Percentiles rank a stretch among this genome's conserved stretches.
Evolutionary conservation across 2,888 invertebrate species (phyloP).

Genomic region (Coenonympha arcania): DNA sequence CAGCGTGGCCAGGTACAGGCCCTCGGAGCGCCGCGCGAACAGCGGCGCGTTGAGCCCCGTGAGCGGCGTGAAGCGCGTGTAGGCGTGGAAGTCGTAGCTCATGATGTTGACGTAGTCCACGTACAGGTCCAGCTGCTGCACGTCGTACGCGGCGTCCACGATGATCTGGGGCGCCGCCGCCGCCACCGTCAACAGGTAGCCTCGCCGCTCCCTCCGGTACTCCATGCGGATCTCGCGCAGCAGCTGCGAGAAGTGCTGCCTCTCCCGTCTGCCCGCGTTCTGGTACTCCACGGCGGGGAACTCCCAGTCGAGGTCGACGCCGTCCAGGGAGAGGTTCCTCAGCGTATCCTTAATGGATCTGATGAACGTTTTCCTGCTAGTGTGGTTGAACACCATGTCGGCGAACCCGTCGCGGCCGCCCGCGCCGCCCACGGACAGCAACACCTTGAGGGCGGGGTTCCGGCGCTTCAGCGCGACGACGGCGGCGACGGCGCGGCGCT

Average conservation of each 20-base stretch:
- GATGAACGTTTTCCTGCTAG: slow-evolving; percentile 78
- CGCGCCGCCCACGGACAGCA: slow-evolving; percentile 83
- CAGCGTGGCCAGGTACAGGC: slow-evolving; percentile 78
- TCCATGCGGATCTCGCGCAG: slow-evolving; percentile 81
- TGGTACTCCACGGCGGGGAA: slow-evolving; percentile 78
- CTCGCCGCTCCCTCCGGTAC: slow-evolving; percentile 73
- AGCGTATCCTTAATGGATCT: slow-evolving; percentile 71
- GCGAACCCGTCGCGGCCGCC: slow-evolving; percentile 77
- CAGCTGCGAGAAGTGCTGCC: slow-evolving; percentile 82
- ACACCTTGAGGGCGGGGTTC: slow-evolving; percentile 81
- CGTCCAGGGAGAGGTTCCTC: slow-evolving; percentile 75
- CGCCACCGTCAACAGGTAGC: slow-evolving; percentile 81
- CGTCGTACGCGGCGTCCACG: slow-evolving; percentile 83
- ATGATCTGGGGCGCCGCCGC: slow-evolving; percentile 86
- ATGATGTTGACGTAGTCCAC: slow-evolving; percentile 91
- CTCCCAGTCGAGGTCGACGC: slow-evolving; percentile 89
- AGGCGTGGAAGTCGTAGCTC: slow-evolving; percentile 93
- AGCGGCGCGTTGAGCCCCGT: slow-evolving; percentile 91
- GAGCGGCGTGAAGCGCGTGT: slow-evolving; percentile 81
- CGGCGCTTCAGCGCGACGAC: slow-evolving; percentile 71
- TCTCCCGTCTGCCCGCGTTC: slow-evolving; percentile 60
- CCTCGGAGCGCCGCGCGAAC: slow-evolving; percentile 75
- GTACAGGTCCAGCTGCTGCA: slow-evolving; percentile 83
- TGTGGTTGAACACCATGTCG: slow-evolving; percentile 81
- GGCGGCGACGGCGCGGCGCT: slow-evolving; percentile 50